Evolutionary conservation across 2,113 vertebrate species (phyloP).

Genomic region (Pteronura brasiliensis): DNA sequence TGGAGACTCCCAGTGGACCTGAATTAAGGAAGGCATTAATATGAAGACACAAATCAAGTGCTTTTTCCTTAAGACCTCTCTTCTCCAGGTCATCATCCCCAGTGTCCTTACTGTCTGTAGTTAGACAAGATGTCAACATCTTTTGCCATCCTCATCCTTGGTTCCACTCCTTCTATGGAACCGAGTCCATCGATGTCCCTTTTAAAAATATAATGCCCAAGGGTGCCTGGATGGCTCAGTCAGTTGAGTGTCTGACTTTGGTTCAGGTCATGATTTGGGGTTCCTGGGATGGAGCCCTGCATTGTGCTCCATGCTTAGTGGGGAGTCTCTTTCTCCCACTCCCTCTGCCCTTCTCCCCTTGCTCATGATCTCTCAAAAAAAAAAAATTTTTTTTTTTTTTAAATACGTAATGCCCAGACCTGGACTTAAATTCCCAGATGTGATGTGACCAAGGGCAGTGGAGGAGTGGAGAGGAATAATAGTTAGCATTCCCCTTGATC

Average conservation of each 20-base stretch:
- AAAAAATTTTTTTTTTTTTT: not conserved
- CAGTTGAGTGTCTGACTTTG: not conserved
- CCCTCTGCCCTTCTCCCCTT: not conserved
- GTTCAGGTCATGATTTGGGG: not conserved
- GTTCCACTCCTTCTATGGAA: not conserved
- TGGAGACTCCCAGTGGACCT: not conserved
- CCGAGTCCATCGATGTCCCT: not conserved
- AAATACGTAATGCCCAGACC: not conserved
- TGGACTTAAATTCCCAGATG: not conserved
- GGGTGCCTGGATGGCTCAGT: not conserved
- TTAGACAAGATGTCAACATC: not conserved
- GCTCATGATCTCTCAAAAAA: not conserved
- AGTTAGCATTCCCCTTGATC: constrained; percentile 8
- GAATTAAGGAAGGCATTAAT: not conserved
- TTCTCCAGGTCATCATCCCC: not conserved
- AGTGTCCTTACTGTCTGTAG: not conserved
- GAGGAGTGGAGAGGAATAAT: not conserved
- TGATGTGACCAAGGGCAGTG: not conserved
- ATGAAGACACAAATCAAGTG: constrained; percentile 8
- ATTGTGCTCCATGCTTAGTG: not conserved
- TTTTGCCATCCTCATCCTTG: not conserved
- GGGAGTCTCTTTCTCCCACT: not conserved
- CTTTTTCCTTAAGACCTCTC: not conserved
- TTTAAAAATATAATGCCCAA: not conserved
- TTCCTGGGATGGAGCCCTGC: not conserved